These are phyloP conservation scores for Ferdinandea cuprea DNA, from an alignment of 2,888 invertebrate species.

Conservation along the genomic window DNA sequence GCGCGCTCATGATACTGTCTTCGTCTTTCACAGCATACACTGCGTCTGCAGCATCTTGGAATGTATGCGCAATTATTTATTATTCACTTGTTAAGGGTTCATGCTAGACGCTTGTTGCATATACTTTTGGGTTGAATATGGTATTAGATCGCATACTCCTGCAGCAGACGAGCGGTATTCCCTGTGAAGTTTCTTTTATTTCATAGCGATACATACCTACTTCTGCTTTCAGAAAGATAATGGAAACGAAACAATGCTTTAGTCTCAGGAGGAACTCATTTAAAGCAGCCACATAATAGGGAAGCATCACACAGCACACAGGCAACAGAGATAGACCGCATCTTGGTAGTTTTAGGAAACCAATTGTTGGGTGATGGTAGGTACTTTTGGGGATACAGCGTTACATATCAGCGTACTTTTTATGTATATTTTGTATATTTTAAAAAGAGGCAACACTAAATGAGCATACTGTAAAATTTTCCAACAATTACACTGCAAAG, in stretches of 20 bases:
- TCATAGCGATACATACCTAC: constrained; percentile 33
- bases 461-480: constrained; percentile 8
- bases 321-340: constrained; percentile 3
- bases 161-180: constrained; percentile 56
- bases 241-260: constrained; percentile 53
- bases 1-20: constrained; percentile 47
- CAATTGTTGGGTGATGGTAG: constrained; percentile 11
- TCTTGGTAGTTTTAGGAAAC: constrained; percentile 30
- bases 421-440: background rate
- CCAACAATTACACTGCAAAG: constrained; percentile 34
- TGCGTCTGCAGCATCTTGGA: constrained; percentile 60
- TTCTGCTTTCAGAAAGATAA: constrained; percentile 34
- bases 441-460: constrained; percentile 10
- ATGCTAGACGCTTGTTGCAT: constrained; percentile 72
- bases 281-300: constrained; percentile 1
- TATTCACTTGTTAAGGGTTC: constrained; percentile 74
- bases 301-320: background rate
- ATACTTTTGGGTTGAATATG: constrained; percentile 72
- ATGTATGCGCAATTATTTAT: constrained; percentile 75
- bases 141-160: constrained; percentile 66
- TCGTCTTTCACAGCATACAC: constrained; percentile 38
- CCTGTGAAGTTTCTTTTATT: constrained; percentile 64
- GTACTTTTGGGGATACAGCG: constrained; percentile 6
- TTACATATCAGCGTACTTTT: background rate
- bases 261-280: constrained; percentile 53